These are phyloP conservation scores for Nothura maculosa DNA, from an alignment of 2,797 vertebrate species.

Conservation along the genomic window DNA sequence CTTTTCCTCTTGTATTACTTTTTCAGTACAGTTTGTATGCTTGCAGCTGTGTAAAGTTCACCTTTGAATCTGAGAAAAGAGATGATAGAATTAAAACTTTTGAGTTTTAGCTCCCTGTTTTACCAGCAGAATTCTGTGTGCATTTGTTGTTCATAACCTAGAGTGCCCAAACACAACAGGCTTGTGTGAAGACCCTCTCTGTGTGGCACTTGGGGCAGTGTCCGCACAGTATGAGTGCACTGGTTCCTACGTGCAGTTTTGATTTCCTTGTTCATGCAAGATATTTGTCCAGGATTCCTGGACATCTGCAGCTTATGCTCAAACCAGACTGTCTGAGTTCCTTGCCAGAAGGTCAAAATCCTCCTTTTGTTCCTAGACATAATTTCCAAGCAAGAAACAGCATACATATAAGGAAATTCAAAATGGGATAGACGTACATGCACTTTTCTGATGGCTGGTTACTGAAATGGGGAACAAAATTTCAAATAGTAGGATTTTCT, in stretches of 20 bases:
- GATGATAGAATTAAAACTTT: neutral
- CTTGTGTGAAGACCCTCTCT: neutral
- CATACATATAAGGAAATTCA: neutral
- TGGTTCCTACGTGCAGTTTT: neutral
- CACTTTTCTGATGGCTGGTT: neutral
- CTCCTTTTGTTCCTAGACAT: neutral
- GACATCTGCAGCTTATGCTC: neutral
- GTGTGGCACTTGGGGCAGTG: neutral
- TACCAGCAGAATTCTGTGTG: neutral
- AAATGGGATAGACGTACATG: neutral
- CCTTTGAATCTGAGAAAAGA: neutral
- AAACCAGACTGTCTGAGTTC: neutral
- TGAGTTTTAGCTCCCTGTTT: neutral
- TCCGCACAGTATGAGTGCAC: neutral
- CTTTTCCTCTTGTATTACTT: neutral
- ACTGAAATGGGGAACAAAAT: neutral
- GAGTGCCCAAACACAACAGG: rapidly evolving
- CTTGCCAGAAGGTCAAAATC: neutral
- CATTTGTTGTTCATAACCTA: neutral
- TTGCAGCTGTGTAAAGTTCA: neutral
- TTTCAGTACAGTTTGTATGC: neutral
- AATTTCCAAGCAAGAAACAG: neutral
- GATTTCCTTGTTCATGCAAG: neutral
- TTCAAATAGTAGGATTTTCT: neutral
- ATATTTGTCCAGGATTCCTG: neutral